These are phyloP conservation scores for Helostoma temminkii DNA, from an alignment of 2,797 vertebrate genomes.

Conservation along the genomic window DNA sequence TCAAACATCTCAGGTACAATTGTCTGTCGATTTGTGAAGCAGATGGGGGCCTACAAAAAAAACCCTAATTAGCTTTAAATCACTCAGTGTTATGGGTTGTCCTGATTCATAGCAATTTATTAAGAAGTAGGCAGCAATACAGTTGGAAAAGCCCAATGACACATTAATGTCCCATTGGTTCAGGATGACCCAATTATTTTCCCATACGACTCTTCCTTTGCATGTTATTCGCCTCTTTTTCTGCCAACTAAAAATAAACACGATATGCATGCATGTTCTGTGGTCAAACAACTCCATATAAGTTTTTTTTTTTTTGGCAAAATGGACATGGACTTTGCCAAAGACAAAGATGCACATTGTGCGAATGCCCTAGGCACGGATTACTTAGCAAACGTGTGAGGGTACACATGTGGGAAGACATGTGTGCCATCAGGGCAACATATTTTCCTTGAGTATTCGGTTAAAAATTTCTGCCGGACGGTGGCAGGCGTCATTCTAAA, in stretches of 20 bases:
- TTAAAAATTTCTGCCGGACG: too few relatives aligned
- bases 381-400: too few relatives aligned
- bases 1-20: slow-evolving; percentile 57
- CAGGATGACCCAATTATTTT: slow-evolving; percentile 83
- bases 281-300: too few relatives aligned
- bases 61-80: slow-evolving; percentile 77
- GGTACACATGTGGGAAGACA: too few relatives aligned
- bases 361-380: too few relatives aligned
- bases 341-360: too few relatives aligned
- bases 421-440: too few relatives aligned
- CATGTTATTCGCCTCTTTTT: slow-evolving; percentile 70
- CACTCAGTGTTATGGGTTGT: slow-evolving; percentile 69
- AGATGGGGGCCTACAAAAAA: slow-evolving; percentile 53
- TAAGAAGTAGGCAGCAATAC: slow-evolving; percentile 61
- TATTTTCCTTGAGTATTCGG: too few relatives aligned
- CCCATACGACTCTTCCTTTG: slow-evolving; percentile 67
- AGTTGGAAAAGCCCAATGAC: slow-evolving; percentile 74
- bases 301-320: too few relatives aligned
- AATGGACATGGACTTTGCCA: too few relatives aligned
- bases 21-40: slow-evolving; percentile 56
- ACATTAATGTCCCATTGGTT: slow-evolving; percentile 82
- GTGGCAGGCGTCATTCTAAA: neutral
- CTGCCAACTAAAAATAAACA: too few relatives aligned
- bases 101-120: slow-evolving; percentile 77
- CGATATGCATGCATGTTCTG: too few relatives aligned